phyloP scores from a whole-genome alignment of 1,140 invertebrate genomes.

The Brachionus koreanus region DNA sequence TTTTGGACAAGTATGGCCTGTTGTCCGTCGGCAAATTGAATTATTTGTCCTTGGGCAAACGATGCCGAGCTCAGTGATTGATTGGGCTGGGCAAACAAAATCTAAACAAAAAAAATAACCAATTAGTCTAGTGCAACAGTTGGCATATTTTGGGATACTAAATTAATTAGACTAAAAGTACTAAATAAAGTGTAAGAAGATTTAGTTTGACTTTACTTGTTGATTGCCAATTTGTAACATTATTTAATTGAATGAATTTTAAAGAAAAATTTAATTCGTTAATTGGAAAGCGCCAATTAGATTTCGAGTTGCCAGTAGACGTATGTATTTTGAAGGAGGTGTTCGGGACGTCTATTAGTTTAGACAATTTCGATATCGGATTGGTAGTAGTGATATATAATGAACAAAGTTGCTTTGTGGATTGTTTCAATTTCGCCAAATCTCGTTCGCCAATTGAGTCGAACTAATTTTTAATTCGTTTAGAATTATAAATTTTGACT shows the following conservation, averaged over 20 bases:
- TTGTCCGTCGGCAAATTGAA: conserved; percentile 34
- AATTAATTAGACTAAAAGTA: not conserved
- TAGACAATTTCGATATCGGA: not conserved
- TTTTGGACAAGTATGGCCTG: conserved; percentile 39
- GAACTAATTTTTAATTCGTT: conserved; percentile 27
- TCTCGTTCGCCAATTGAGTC: conserved; percentile 17
- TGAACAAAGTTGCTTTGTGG: not conserved
- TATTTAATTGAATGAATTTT: not conserved
- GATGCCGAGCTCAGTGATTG: not conserved
- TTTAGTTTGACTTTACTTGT: conserved; percentile 2
- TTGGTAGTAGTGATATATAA: not conserved
- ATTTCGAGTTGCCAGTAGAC: conserved; percentile 25
- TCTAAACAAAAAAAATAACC: not conserved
- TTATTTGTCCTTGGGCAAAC: conserved; percentile 27
- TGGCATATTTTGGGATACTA: too few relatives aligned
- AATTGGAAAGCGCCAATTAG: conserved; percentile 15
- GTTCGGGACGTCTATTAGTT: not conserved
- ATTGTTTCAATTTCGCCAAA: not conserved
- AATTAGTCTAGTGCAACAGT: too few relatives aligned
- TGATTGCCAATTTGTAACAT: conserved; percentile 40
- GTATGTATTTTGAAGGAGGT: not conserved
- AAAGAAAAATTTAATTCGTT: conserved; percentile 9
- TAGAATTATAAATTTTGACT: not conserved
- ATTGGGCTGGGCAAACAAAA: not conserved
- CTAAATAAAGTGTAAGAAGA: not conserved